Base-by-base conservation (phyloP, 2,888 invertebrate genomes). In the Agrilus cyanescens region DNA sequence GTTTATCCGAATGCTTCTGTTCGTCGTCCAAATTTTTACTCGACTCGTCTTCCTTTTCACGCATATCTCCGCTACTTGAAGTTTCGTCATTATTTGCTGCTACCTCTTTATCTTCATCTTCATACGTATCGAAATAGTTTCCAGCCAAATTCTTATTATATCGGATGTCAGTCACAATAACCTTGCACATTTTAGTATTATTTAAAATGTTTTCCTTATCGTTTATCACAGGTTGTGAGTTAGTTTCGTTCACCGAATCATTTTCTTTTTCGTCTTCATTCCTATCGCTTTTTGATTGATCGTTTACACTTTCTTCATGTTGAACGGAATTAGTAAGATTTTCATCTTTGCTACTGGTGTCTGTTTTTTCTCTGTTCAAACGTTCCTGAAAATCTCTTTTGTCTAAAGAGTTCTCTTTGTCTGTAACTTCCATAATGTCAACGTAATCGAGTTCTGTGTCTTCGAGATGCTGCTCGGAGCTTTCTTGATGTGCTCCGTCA, bases 101-200 rank as follows among this genome's bases (percentile, higher is more conserved):
- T 25, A n/a, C n/a, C n/a, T n/a, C n/a, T n/a, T n/a, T n/a, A 32
- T 40, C 20, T 40, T 29, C 20, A n/a, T 31, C 18, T 37, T 33
- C 34, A 30, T 14, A 33, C 20, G 15, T 20, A 40, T 25, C 25
- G 4, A 25, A 25, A 25, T 25, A 25, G 25, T 25, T 25, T 25
- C 25, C 25, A 25, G 25, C 10, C 10, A 25, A 25, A 25, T 2
- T 25, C 10, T 25, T 25, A 10, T 25, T 25, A 10, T 25, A 25
- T 10, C 25, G 25, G 36, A 62, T 60, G 47, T 63, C 60, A 39
- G 52, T 60, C 29, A 64, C 48, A 31, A 62, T 41, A n/a, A 63
- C 58, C 49, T 58, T 60, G 46, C 62, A 62, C 13, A 53, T 51
- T 51, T 59, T 60, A 12, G 48, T 29, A 12, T 41, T 46, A n/a